phyloP scores from a whole-genome alignment of 2,888 invertebrate genomes.

The Abrostola tripartita region DNA sequence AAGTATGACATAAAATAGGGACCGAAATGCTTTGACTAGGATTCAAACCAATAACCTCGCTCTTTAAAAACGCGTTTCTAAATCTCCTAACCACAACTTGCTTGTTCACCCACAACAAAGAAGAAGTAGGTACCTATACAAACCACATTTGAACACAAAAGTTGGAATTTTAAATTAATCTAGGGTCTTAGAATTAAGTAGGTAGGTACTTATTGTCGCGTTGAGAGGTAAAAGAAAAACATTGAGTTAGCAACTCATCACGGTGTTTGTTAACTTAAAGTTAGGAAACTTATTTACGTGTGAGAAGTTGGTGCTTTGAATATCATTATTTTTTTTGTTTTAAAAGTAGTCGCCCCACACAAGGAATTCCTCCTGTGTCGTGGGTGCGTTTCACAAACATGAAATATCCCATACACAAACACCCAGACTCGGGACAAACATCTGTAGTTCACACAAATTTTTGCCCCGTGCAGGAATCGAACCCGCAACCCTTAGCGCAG shows the following conservation, averaged over 20 bases:
- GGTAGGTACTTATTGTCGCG: constrained; percentile 28
- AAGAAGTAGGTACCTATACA: constrained; percentile 9
- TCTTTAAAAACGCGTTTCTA: no score
- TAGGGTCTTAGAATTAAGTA: constrained; percentile 41
- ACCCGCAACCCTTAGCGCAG: no score
- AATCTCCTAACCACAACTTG: constrained; percentile 4
- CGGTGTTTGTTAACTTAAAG: not conserved
- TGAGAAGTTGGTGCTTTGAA: not conserved
- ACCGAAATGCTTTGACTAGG: no score
- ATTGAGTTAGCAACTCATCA: constrained; percentile 4
- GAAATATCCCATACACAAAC: no score
- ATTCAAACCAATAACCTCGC: no score
- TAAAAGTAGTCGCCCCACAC: no score
- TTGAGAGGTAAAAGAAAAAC: constrained; percentile 28
- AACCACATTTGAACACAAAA: constrained; percentile 16
- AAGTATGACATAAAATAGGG: no score
- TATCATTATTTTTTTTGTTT: not conserved
- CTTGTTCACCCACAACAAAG: constrained; percentile 23
- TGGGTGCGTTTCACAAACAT: no score
- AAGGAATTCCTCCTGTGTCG: no score
- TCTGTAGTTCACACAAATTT: no score
- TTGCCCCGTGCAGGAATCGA: no score
- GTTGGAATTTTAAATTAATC: constrained; percentile 38
- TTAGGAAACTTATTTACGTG: not conserved
- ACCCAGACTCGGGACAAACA: no score